A percentile compares a stretch with the other conserved stretches of the same genome.
phyloP scores from a whole-genome alignment of 35 echinoderm and acorn worm genomes.

The Heliocidaris erythrogramma region DNA sequence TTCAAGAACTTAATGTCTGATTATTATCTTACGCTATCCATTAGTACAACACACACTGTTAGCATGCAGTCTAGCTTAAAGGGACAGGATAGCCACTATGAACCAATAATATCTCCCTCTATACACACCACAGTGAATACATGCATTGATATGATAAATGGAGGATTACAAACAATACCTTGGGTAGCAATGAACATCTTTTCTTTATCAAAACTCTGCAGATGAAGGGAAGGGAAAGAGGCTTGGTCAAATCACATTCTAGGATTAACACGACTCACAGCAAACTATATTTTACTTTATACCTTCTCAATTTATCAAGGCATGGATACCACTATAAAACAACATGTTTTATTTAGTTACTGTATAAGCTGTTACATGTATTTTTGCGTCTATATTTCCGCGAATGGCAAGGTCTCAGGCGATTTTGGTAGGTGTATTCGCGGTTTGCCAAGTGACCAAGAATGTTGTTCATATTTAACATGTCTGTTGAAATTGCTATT shows the following conservation, averaged over 20 bases:
- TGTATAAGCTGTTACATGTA: neutral
- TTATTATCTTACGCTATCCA: neutral
- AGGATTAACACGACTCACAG: neutral
- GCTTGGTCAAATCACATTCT: neutral
- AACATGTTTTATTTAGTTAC: neutral
- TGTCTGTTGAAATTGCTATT: no score
- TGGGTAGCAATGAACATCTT: conserved; percentile 78
- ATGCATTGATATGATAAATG: neutral
- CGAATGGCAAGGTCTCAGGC: no score
- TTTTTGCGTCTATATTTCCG: no score
- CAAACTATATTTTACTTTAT: neutral
- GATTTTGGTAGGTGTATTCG: no score
- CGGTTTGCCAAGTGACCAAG: no score
- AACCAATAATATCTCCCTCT: neutral
- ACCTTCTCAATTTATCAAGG: neutral
- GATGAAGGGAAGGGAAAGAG: conserved; percentile 24
- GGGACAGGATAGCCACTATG: neutral
- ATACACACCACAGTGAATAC: neutral
- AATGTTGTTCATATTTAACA: no score
- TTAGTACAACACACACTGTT: neutral
- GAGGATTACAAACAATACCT: conserved; percentile 45
- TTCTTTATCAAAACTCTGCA: conserved; percentile 52
- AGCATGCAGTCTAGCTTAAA: neutral
- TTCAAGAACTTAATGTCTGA: no score
- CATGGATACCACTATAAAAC: neutral